phyloP scores from a whole-genome alignment of 1,140 invertebrate genomes.

The Hycleus cichorii region DNA sequence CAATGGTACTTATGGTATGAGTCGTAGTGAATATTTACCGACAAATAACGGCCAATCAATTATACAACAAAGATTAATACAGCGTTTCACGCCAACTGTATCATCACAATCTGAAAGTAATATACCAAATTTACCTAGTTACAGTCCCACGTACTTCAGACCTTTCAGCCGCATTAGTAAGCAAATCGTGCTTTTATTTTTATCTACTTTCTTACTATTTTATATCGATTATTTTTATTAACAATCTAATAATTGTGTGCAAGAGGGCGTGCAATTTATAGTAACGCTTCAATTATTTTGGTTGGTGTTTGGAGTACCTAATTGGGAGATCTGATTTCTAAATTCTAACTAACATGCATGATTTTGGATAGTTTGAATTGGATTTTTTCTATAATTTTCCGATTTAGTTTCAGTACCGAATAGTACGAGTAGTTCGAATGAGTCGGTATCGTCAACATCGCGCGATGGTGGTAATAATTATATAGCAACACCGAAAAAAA shows the following conservation, averaged over 20 bases:
- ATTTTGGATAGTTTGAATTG: not conserved
- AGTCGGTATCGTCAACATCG: constrained; percentile 60
- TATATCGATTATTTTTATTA: too few species aligned
- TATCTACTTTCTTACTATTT: too few species aligned
- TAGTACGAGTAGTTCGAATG: constrained; percentile 65
- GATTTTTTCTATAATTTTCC: too few species aligned
- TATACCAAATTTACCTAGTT: constrained; percentile 35
- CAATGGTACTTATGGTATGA: constrained; percentile 27
- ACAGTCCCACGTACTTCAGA: constrained; percentile 34
- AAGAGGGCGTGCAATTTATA: too few species aligned
- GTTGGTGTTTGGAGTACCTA: too few species aligned
- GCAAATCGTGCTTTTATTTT: constrained; percentile 8
- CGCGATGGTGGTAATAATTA: constrained; percentile 33
- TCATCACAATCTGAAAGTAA: constrained; percentile 40
- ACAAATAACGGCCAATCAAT: constrained; percentile 17
- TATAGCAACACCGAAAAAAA: constrained; percentile 30
- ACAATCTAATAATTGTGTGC: too few species aligned
- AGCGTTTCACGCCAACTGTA: constrained; percentile 19
- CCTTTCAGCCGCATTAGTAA: constrained; percentile 29
- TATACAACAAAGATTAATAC: constrained; percentile 27
- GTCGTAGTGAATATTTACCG: constrained; percentile 29
- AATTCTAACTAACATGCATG: not conserved
- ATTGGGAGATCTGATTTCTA: not conserved
- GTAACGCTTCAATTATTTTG: too few species aligned
- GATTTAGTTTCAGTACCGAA: constrained; percentile 30